These are phyloP conservation scores for fruit fly (Drosophila melanogaster) DNA, from an alignment of 1,140 invertebrate genomes.

Conservation along the genomic window Release_6_plus_ISO1_MT NT_033779.5:18265001-18265500, in stretches of 20 bases:
- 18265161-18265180: too few species aligned
- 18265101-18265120: too few species aligned
- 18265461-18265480: slow-evolving; percentile 51
- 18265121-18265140: too few species aligned
- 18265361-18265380: slow-evolving; percentile 14
- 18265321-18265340: slow-evolving; percentile 8
- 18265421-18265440: slow-evolving; percentile 22
- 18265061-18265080: neutral
- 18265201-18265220: too few species aligned
- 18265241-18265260: too few species aligned
- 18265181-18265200: too few species aligned
- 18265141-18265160: too few species aligned
- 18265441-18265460: slow-evolving; percentile 16
- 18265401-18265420: slow-evolving; percentile 25
- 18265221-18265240: too few species aligned
- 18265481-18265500: neutral
- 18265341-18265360: slow-evolving; percentile 12
- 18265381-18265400: slow-evolving; percentile 28
- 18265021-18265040: slow-evolving; percentile 8
- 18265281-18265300: neutral
- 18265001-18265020: slow-evolving; percentile 17
- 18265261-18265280: too few species aligned
- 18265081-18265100: neutral
- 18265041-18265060: neutral
- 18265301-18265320: slow-evolving; percentile 2